phyloP scores from a whole-genome alignment of 2,113 vertebrate species.

The Odocoileus virginianus region DNA sequence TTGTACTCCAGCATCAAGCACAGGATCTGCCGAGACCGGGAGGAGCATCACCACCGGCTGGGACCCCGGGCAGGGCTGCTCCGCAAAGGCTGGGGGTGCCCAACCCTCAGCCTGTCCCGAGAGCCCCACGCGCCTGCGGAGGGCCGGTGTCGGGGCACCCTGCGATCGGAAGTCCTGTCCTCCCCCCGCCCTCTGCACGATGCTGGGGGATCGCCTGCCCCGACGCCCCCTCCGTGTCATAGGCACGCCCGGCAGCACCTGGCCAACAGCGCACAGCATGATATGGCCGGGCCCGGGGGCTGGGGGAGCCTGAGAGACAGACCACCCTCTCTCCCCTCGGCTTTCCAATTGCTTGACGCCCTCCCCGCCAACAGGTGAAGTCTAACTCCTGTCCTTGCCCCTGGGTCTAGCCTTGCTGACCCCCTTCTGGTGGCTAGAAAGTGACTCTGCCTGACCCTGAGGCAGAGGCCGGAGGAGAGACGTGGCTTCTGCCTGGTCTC shows the following conservation, averaged over 20 bases:
- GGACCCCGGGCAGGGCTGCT: accelerated
- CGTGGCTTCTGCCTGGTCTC: background rate
- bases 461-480: background rate
- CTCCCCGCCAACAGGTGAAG: background rate
- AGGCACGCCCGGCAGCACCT: accelerated
- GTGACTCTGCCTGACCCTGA: accelerated
- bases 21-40: constrained; percentile 85
- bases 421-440: background rate
- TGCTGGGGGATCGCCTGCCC: accelerated
- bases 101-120: accelerated
- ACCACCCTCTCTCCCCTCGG: background rate
- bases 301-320: accelerated
- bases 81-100: accelerated
- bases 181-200: accelerated
- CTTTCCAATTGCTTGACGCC: background rate
- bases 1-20: constrained; percentile 99
- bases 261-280: accelerated
- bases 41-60: accelerated
- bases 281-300: background rate
- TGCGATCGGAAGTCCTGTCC: accelerated
- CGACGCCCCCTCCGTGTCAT: accelerated
- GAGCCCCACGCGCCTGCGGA: accelerated
- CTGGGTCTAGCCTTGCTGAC: background rate
- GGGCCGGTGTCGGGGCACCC: accelerated
- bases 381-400: background rate